A percentile compares a stretch with the other conserved stretches of the same genome.
Evolutionary conservation across 2,797 vertebrate genomes (phyloP).

Genomic region (Leptodactylus fallax): DNA sequence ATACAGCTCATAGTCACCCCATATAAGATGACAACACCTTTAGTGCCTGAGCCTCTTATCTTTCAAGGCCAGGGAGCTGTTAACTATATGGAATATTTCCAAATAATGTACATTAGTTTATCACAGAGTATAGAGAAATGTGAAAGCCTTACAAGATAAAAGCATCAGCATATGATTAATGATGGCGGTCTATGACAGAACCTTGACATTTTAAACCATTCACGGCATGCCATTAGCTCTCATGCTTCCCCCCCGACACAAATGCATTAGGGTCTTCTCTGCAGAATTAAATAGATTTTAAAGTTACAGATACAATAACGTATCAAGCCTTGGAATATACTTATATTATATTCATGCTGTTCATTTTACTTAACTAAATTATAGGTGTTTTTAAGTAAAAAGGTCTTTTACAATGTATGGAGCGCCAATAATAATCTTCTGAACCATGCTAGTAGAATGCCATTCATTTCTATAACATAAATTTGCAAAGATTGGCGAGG

Average conservation of each 20-base stretch:
- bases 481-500: not conserved
- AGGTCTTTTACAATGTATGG: not conserved
- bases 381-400: not conserved
- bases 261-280: slow-evolving; percentile 13
- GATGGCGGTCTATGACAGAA: slow-evolving; percentile 1
- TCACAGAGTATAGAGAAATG: slow-evolving; percentile 16
- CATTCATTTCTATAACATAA: not conserved
- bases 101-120: slow-evolving; percentile 8
- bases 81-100: slow-evolving; percentile 12
- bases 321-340: not conserved
- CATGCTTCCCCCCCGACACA: not conserved
- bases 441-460: not conserved
- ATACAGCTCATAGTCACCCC: not conserved
- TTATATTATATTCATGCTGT: not conserved
- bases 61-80: slow-evolving; percentile 2
- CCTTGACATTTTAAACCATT: slow-evolving; percentile 29
- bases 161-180: slow-evolving; percentile 24
- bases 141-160: slow-evolving; percentile 20
- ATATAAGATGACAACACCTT: not conserved
- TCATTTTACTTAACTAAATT: not conserved
- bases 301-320: not conserved
- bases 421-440: not conserved
- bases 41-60: not conserved
- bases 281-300: slow-evolving; percentile 10
- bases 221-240: slow-evolving; percentile 14